Evolutionary conservation across 1,140 invertebrate genomes (phyloP), one percentile per base, ranked within the genome.

Genomic region (Pissodes strobi): DNA sequence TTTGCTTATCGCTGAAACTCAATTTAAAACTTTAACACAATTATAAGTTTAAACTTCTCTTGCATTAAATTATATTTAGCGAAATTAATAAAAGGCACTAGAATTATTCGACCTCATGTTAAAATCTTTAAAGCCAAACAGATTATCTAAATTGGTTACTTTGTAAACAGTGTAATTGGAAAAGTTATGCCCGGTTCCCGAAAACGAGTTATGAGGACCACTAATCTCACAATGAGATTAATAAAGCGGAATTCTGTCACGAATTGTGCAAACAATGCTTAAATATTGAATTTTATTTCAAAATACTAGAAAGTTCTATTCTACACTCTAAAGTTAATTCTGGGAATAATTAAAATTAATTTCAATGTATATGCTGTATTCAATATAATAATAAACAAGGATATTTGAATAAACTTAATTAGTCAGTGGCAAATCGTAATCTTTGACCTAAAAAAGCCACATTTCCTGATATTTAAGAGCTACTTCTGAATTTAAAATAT

Each of bases 71-170:
- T 45, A 57, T 25, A n/a, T 57, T 57, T 43, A 38, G 21, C 13
- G 38, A 57, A 57, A 57, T 43, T 57, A 57, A 57, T 57, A 57
- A 57, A 57, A 55, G 52, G 53, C 27, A 57, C 34, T 23, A 57
- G 53, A 57, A 68, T 66, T 66, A 70, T 66, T 66, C 60, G 67
- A 59, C 59, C 66, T 64, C 65, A 39, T 61, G 63, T 67, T 70
- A 66, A 63, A 68, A 72, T 72, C 64, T 58, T 46, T 45, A 59
- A 46, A 59, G 56, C 68, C 62, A 27, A 72, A 72, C 70, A 72
- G 70, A 72, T 72, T 72, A 72, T 72, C 70, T 70, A 72, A 70
- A 72, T 69, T 72, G 70, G 66, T 72, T 72, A 70, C 68, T 72
- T 67, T 69, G 66, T 68, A 72, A 72, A 72, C 70, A 72, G 60